These are phyloP conservation scores for Porites lutea DNA, from an alignment of 64 coral and sea anemone genomes.

Conservation along the genomic window DNA sequence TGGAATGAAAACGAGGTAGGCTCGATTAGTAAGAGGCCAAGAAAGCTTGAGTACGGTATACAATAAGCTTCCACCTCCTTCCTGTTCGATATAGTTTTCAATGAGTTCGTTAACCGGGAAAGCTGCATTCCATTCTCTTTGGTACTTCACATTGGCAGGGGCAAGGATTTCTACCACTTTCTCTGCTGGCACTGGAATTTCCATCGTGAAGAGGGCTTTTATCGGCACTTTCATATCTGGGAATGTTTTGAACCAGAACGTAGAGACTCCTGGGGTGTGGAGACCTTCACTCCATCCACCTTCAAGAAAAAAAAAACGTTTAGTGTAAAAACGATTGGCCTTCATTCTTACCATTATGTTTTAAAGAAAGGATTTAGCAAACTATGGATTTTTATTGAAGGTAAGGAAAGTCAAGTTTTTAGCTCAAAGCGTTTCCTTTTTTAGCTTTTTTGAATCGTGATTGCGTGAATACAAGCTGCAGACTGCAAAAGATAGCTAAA, in stretches of 20 bases:
- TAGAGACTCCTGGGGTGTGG: background rate
- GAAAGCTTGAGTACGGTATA: background rate
- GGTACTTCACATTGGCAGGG: background rate
- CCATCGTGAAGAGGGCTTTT: slow-evolving; percentile 5
- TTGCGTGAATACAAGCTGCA: no score
- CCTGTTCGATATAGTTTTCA: slow-evolving; percentile 20
- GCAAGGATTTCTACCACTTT: background rate
- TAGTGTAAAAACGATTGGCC: no score
- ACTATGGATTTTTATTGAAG: no score
- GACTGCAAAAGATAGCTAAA: no score
- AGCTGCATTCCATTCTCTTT: slow-evolving; percentile 8
- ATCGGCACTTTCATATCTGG: background rate
- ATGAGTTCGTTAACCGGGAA: slow-evolving; percentile 14
- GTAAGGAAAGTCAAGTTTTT: no score
- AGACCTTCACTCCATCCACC: slow-evolving; percentile 9
- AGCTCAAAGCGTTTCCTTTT: no score
- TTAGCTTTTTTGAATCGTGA: no score
- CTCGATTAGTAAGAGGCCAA: slow-evolving; percentile 8
- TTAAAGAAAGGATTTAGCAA: no score
- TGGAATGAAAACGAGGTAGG: background rate
- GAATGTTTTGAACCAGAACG: slow-evolving; percentile 30
- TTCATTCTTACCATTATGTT: no score
- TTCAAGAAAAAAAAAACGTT: background rate
- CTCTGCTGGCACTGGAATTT: slow-evolving; percentile 27
- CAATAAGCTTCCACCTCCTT: background rate